phyloP scores from a whole-genome alignment of 2,113 vertebrate species.

The Triplophysa rosa region DNA sequence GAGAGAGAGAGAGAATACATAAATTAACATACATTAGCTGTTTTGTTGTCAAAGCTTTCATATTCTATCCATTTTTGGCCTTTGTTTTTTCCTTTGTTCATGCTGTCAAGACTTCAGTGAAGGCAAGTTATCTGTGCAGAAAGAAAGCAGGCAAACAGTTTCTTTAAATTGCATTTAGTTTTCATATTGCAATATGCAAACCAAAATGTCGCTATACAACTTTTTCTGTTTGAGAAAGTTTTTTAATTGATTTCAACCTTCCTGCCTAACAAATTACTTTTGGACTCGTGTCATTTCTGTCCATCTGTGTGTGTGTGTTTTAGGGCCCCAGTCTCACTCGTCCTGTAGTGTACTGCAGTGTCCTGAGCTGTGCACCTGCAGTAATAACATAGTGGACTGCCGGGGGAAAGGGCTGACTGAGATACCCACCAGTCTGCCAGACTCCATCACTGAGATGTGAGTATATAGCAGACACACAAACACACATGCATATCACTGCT shows the following conservation, averaged over 20 bases:
- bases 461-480: conserved; percentile 54
- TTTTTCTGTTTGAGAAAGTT: neutral
- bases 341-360: conserved; percentile 97
- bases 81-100: conserved; percentile 69
- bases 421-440: conserved; percentile 95
- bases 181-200: neutral
- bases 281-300: neutral
- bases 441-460: conserved; percentile 98
- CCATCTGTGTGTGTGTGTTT: conserved; percentile 21
- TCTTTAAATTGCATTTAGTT: neutral
- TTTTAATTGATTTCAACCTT: neutral
- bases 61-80: conserved; percentile 54
- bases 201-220: neutral
- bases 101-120: conserved; percentile 87
- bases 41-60: conserved; percentile 34
- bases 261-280: neutral
- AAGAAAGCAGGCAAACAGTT: neutral
- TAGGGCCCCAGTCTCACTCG: conserved; percentile 89
- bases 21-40: neutral
- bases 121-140: conserved; percentile 82
- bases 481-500: neutral
- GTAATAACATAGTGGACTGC: conserved; percentile 98
- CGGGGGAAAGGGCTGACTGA: conserved; percentile 93
- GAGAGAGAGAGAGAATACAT: neutral
- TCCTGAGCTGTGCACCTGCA: conserved; percentile 91